These are phyloP conservation scores for Phragmatobia fuliginosa DNA, from an alignment of 2,888 invertebrate species.

Conservation along the genomic window DNA sequence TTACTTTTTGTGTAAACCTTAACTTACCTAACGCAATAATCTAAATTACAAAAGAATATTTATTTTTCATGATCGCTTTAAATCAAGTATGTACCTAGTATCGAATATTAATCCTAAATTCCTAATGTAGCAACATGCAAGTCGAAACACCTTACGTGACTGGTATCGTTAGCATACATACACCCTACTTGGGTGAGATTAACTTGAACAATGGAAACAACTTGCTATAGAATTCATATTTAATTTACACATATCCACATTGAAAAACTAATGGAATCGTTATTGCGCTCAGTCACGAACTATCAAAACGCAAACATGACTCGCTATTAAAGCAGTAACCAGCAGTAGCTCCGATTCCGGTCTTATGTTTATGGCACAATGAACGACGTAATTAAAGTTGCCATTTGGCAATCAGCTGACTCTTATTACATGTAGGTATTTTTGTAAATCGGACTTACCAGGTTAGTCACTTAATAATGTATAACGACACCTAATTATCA, in stretches of 20 bases:
- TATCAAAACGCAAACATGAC: conserved; percentile 66
- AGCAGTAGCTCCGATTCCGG: conserved; percentile 60
- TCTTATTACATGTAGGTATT: conserved; percentile 35
- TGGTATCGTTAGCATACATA: conserved; percentile 50
- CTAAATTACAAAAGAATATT: neutral
- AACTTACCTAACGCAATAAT: neutral
- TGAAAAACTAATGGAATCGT: conserved; percentile 72
- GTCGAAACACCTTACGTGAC: conserved; percentile 55
- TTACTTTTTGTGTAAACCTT: neutral
- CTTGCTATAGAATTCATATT: conserved; percentile 59
- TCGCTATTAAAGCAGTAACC: conserved; percentile 55
- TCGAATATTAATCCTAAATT: conserved; percentile 28
- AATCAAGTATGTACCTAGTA: conserved; percentile 1
- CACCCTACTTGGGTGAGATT: conserved; percentile 54
- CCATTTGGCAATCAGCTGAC: conserved; percentile 62
- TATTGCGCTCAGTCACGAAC: conserved; percentile 75
- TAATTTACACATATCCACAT: conserved; percentile 70
- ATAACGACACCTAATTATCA: neutral
- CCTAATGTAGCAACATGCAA: conserved; percentile 27
- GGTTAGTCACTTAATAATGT: neutral
- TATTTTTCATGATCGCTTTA: neutral
- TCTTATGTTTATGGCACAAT: conserved; percentile 62
- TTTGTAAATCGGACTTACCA: conserved; percentile 15
- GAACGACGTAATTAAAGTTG: conserved; percentile 66
- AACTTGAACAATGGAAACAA: conserved; percentile 59